phyloP scores from a whole-genome alignment of 2,888 invertebrate species.

The Eupithecia vulgata region DNA sequence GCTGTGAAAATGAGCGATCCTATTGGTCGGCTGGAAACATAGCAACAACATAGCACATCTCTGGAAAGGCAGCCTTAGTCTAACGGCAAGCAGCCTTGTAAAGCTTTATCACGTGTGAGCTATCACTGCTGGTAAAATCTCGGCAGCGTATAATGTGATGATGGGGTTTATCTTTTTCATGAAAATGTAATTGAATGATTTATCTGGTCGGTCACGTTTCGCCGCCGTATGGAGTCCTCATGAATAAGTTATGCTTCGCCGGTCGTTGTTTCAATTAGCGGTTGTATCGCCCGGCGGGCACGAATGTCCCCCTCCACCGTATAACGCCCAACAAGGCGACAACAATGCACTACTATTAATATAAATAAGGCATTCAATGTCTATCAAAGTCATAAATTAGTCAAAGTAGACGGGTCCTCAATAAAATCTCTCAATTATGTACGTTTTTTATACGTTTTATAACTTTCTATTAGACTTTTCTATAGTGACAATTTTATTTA shows the following conservation, averaged over 20 bases:
- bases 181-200: constrained; percentile 82
- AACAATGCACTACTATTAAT: constrained; percentile 47
- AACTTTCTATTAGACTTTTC: background rate
- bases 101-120: constrained; percentile 49
- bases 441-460: background rate
- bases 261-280: constrained; percentile 84
- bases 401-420: background rate
- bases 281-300: constrained; percentile 75
- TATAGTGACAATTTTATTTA: background rate
- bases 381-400: background rate
- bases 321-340: constrained; percentile 42
- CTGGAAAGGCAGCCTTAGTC: constrained; percentile 22
- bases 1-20: too few species aligned
- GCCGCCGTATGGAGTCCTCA: constrained; percentile 81
- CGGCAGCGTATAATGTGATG: constrained; percentile 50
- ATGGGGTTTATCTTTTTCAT: constrained; percentile 60
- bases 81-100: constrained; percentile 45
- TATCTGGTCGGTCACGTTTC: constrained; percentile 80
- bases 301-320: constrained; percentile 62
- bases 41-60: too few species aligned
- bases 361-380: constrained; percentile 45
- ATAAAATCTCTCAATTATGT: background rate
- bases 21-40: too few species aligned
- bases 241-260: constrained; percentile 82
- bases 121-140: constrained; percentile 47